A percentile compares a stretch with the other conserved stretches of the same genome.
Conservation (phyloP, 2,797 vertebrate species). For the Pangasius djambal region DNA sequence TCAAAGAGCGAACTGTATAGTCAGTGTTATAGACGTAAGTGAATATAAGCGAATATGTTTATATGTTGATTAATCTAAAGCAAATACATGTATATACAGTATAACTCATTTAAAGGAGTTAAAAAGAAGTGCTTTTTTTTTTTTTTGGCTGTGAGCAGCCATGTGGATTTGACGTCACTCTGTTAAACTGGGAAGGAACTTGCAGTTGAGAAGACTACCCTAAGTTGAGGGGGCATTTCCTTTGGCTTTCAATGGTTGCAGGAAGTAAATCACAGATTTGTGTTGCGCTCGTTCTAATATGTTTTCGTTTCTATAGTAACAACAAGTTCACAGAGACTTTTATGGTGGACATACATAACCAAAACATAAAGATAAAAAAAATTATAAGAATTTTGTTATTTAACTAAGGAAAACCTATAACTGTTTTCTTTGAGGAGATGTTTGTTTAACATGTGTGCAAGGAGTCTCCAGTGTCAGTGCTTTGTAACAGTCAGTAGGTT, state of each 20-base stretch:
- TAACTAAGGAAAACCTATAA: too few relatives aligned
- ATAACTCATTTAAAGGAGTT: background rate
- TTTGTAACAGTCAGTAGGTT: background rate
- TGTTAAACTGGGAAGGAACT: background rate
- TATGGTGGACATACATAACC: background rate
- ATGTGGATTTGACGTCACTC: background rate
- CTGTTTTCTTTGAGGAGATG: background rate
- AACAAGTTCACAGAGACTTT: background rate
- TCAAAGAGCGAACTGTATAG: background rate
- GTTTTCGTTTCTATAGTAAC: background rate
- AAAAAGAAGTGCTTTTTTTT: background rate
- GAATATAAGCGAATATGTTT: background rate
- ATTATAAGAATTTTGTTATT: too few relatives aligned
- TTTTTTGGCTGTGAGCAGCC: background rate
- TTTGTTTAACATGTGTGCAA: background rate
- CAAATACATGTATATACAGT: background rate
- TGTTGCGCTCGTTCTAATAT: background rate
- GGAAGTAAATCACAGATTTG: background rate
- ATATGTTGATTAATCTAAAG: background rate
- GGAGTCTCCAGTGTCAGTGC: background rate
- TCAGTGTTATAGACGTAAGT: background rate
- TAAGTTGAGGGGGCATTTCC: background rate
- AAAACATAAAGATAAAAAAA: background rate
- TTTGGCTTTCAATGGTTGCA: background rate
- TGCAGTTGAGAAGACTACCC: background rate